Conservation (phyloP, 2,113 vertebrate species). For the Seriola rivoliana region DNA sequence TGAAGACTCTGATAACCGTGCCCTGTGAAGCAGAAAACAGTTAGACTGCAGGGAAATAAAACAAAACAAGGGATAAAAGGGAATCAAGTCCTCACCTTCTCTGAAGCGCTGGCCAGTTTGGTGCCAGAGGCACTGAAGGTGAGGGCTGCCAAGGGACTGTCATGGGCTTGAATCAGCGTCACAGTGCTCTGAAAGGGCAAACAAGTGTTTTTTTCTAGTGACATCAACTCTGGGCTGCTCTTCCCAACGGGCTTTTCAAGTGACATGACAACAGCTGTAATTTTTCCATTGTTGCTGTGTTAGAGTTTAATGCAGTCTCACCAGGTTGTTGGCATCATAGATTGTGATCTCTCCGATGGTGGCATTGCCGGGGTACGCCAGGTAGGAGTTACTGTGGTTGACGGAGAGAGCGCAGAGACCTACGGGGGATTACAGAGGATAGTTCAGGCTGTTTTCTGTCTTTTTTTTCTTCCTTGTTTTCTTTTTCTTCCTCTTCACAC, state of each 20-base stretch:
- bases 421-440: conserved; percentile 56
- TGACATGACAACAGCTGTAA: not conserved
- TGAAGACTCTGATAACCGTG: conserved; percentile 96
- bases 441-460: not conserved
- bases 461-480: not conserved
- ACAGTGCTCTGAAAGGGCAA: conserved; percentile 85
- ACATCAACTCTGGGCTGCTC: not conserved
- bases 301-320: conserved; percentile 74
- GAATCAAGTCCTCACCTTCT: conserved; percentile 85
- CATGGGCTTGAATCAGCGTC: conserved; percentile 91
- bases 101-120: conserved; percentile 93
- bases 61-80: not conserved
- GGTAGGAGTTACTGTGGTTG: conserved; percentile 95
- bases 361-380: conserved; percentile 94
- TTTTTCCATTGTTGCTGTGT: not conserved
- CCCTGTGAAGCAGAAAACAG: conserved; percentile 83
- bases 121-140: conserved; percentile 90
- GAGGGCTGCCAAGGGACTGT: conserved; percentile 92
- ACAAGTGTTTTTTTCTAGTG: conserved; percentile 19
- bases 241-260: not conserved
- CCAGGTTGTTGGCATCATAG: conserved; percentile 95
- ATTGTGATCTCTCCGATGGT: conserved; percentile 93
- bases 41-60: conserved; percentile 6
- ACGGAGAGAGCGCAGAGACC: conserved; percentile 95
- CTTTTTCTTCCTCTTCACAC: not conserved